These are phyloP conservation scores for Cheilosia urbana DNA, from an alignment of 2,888 invertebrate species.

Conservation along the genomic window DNA sequence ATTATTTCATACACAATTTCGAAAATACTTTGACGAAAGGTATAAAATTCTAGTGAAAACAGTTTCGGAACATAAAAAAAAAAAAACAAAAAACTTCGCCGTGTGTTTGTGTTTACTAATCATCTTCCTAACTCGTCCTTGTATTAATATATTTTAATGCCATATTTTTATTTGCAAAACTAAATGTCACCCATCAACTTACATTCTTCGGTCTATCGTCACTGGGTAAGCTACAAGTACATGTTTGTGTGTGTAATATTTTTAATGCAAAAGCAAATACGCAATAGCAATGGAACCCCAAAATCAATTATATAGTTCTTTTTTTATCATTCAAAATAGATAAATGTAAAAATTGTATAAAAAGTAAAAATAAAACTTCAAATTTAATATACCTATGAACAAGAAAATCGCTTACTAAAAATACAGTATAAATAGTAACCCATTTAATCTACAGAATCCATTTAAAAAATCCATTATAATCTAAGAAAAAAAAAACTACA, in stretches of 20 bases:
- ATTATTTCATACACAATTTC: no score
- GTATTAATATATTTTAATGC: conserved; percentile 7
- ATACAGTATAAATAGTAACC: conserved; percentile 55
- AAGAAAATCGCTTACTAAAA: conserved; percentile 47
- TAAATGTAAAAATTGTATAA: conserved; percentile 71
- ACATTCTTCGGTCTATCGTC: conserved; percentile 41
- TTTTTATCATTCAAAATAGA: conserved; percentile 52
- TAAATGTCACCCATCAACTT: conserved; percentile 7
- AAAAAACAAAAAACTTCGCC: no score
- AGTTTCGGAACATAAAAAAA: no score
- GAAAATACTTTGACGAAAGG: no score
- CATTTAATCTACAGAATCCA: conserved; percentile 68
- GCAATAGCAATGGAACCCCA: conserved; percentile 43
- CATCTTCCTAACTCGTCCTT: background rate
- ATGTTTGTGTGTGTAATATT: conserved; percentile 33
- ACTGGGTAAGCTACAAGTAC: conserved; percentile 39
- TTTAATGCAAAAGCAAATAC: conserved; percentile 31
- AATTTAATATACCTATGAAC: conserved; percentile 14
- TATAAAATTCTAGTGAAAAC: no score
- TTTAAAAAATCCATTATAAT: conserved; percentile 63
- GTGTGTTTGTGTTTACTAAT: conserved; percentile 20
- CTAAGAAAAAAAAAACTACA: conserved; percentile 47
- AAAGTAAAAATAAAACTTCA: conserved; percentile 34
- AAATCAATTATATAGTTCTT: conserved; percentile 36
- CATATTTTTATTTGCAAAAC: background rate